A percentile compares a stretch with the other conserved stretches of the same genome.
These are phyloP conservation scores for Trileptium ribeirensis DNA, from an alignment of 2,888 invertebrate genomes.

Conservation along the genomic window DNA sequence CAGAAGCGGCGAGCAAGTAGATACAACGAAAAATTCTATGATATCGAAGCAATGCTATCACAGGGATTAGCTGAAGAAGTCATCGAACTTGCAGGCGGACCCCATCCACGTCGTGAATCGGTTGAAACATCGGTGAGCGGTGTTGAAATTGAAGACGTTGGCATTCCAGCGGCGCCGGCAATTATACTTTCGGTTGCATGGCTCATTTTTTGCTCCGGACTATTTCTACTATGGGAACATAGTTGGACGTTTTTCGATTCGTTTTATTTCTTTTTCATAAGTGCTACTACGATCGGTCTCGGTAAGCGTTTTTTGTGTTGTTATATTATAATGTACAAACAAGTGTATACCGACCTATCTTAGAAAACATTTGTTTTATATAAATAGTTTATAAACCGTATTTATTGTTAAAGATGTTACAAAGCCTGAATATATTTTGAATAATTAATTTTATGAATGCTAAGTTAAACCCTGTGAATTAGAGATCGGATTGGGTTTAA, in stretches of 20 bases:
- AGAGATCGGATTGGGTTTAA: too few species aligned
- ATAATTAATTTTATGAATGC: too few species aligned
- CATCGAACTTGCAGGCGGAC: not conserved
- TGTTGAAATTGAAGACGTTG: not conserved
- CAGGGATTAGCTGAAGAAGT: not conserved
- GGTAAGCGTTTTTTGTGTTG: too few species aligned
- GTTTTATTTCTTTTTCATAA: slow-evolving; percentile 14
- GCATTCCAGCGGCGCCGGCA: slow-evolving; percentile 7
- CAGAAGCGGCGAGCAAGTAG: not conserved
- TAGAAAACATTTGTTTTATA: too few species aligned
- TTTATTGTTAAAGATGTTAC: too few species aligned
- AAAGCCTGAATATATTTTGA: too few species aligned
- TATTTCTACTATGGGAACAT: slow-evolving; percentile 10
- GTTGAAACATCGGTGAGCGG: not conserved
- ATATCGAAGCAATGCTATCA: not conserved
- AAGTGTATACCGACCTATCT: too few species aligned
- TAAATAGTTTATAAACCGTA: too few species aligned
- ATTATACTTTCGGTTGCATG: slow-evolving; percentile 8
- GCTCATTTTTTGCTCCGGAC: not conserved
- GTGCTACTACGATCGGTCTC: slow-evolving; percentile 13
- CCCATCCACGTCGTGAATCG: not conserved
- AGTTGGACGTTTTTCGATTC: not conserved
- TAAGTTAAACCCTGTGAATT: too few species aligned
- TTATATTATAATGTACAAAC: too few species aligned
- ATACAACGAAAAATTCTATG: too few species aligned